Percentiles rank a stretch among this genome's conserved stretches.
Evolutionary conservation across 2,888 invertebrate species (phyloP).

Genomic region (Drosophila koepferae): DNA sequence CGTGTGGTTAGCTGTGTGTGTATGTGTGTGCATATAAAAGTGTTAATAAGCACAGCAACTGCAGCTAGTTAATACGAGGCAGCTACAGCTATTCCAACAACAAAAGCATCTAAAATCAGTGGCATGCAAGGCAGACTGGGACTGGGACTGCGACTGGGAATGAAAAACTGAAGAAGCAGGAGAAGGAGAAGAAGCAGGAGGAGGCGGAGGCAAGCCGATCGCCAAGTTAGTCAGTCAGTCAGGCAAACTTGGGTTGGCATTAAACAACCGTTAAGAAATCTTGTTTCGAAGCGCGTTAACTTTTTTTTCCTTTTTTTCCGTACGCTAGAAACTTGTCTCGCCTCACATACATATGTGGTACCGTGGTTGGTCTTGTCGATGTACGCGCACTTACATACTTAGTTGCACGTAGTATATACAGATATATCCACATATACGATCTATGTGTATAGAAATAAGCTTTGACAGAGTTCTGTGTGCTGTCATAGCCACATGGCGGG

Average conservation of each 20-base stretch:
- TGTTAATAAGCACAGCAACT: constrained; percentile 78
- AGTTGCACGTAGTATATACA: background rate
- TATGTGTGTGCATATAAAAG: constrained; percentile 52
- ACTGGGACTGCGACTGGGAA: constrained; percentile 20
- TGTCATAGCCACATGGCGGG: constrained; percentile 50
- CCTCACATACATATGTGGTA: constrained; percentile 33
- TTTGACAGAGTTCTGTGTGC: constrained; percentile 58
- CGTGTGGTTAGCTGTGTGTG: constrained; percentile 12
- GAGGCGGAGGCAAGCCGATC: constrained; percentile 38
- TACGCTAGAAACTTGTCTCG: constrained; percentile 52
- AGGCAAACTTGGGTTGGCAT: constrained; percentile 70
- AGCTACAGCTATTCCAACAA: constrained; percentile 65
- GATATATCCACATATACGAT: background rate
- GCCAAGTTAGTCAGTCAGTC: constrained; percentile 67
- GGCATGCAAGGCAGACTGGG: constrained; percentile 51
- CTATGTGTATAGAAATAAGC: background rate
- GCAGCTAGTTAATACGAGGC: constrained; percentile 72
- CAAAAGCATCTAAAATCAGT: constrained; percentile 33
- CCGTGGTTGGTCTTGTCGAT: constrained; percentile 36
- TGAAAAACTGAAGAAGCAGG: constrained; percentile 1
- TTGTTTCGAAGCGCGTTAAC: constrained; percentile 74
- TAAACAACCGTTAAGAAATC: constrained; percentile 82
- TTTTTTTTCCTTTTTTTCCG: constrained; percentile 23
- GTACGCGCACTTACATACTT: constrained; percentile 25
- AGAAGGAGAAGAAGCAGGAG: constrained; percentile 3